Evolutionary conservation across 2,113 vertebrate species (phyloP).

Genomic region (Dicentrarchus labrax): DNA sequence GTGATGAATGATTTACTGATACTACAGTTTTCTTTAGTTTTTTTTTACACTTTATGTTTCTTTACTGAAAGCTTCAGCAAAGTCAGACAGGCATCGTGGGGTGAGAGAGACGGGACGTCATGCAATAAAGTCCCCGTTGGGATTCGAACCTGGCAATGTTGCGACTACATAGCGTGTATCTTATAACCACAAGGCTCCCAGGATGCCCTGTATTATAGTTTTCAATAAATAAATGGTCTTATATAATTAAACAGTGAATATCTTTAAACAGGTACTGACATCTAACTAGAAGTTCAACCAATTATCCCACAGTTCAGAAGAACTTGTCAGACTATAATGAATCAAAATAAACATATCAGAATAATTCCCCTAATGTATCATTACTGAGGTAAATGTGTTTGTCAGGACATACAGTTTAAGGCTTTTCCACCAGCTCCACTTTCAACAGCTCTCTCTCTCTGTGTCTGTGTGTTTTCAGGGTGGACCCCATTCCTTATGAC

Average conservation of each 20-base stretch:
- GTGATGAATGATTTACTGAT: neutral
- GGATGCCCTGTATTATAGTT: neutral
- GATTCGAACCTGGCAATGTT: neutral
- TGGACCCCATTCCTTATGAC: constrained; percentile 98
- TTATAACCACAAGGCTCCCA: neutral
- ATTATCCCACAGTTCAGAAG: neutral
- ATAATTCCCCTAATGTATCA: neutral
- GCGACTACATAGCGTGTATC: neutral
- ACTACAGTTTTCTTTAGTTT: neutral
- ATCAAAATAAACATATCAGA: neutral
- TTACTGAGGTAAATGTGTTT: neutral
- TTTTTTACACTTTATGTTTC: neutral
- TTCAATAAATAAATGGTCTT: neutral
- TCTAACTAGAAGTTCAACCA: neutral
- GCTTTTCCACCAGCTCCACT: neutral
- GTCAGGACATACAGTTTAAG: neutral
- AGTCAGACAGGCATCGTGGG: neutral
- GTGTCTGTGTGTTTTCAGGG: constrained; percentile 89
- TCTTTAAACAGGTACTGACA: neutral
- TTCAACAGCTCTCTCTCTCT: neutral
- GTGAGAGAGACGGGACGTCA: too few species aligned
- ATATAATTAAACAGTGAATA: neutral
- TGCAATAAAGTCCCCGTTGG: neutral
- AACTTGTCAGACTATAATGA: neutral
- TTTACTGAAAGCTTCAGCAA: neutral